phyloP scores from a whole-genome alignment of 2,888 invertebrate genomes.

The Limnephilus auricula region DNA sequence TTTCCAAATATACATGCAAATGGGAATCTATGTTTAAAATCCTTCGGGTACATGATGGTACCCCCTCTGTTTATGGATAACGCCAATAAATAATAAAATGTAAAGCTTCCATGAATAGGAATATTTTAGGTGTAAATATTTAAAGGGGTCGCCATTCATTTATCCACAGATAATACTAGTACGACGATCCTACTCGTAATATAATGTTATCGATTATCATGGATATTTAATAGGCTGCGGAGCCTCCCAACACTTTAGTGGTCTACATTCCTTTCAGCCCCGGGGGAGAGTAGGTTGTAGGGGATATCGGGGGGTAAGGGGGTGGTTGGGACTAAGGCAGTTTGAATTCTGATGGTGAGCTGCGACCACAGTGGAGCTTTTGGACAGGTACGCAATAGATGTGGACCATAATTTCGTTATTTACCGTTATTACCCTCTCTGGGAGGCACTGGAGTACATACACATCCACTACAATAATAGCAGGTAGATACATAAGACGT shows the following conservation, averaged over 20 bases:
- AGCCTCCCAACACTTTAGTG: background rate
- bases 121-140: constrained; percentile 1
- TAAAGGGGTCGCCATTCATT: background rate
- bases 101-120: background rate
- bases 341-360: constrained; percentile 26
- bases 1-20: no score
- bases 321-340: background rate
- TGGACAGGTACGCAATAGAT: constrained; percentile 23
- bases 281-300: background rate
- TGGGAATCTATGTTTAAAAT: no score
- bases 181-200: background rate
- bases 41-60: no score
- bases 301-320: background rate
- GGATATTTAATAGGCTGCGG: constrained; percentile 32
- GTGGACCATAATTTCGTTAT: constrained; percentile 34
- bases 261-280: constrained; percentile 7
- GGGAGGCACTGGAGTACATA: background rate
- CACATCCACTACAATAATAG: background rate
- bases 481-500: background rate
- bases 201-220: constrained; percentile 42
- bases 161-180: background rate
- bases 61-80: background rate
- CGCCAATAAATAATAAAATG: background rate
- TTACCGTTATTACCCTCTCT: background rate
- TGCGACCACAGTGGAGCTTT: constrained; percentile 26